A percentile compares a stretch with the other conserved stretches of the same genome.
phyloP scores from a whole-genome alignment of 2,797 vertebrate species.

The Rachycentron canadum region DNA sequence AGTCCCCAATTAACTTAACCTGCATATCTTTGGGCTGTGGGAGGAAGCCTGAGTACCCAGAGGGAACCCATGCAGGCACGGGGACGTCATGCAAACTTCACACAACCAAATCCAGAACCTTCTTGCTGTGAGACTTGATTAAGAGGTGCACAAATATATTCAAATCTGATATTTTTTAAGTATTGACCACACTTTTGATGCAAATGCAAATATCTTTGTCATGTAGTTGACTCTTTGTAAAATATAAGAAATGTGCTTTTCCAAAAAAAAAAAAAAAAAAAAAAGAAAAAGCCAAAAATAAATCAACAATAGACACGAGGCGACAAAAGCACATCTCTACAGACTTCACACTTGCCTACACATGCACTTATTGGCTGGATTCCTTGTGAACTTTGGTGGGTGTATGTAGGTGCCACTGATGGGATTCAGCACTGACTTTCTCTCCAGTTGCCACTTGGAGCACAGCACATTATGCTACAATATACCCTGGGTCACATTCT shows the following conservation, averaged over 20 bases:
- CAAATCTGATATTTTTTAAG: neutral
- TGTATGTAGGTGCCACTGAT: slow-evolving; percentile 63
- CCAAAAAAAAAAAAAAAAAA: too few species aligned
- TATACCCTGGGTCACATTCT: neutral
- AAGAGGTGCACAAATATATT: neutral
- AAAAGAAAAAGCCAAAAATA: slow-evolving; percentile 36
- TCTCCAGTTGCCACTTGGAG: slow-evolving; percentile 40
- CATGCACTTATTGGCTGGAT: slow-evolving; percentile 53
- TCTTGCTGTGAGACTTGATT: too few species aligned
- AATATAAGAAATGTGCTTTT: slow-evolving; percentile 10
- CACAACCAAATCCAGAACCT: too few species aligned
- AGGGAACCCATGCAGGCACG: too few species aligned
- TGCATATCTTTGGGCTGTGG: too few species aligned
- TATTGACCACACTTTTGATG: neutral
- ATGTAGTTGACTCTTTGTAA: neutral
- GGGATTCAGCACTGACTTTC: slow-evolving; percentile 40
- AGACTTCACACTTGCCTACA: slow-evolving; percentile 75
- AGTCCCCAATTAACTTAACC: too few species aligned
- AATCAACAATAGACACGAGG: slow-evolving; percentile 25
- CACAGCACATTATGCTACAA: slow-evolving; percentile 2
- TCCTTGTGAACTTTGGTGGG: slow-evolving; percentile 68
- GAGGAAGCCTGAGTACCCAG: too few species aligned
- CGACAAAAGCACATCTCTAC: slow-evolving; percentile 40
- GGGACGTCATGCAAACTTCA: too few species aligned
- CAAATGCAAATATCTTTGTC: neutral